Conservation (phyloP, 2,888 invertebrate genomes). For the Lasioglossum calceatum region DNA sequence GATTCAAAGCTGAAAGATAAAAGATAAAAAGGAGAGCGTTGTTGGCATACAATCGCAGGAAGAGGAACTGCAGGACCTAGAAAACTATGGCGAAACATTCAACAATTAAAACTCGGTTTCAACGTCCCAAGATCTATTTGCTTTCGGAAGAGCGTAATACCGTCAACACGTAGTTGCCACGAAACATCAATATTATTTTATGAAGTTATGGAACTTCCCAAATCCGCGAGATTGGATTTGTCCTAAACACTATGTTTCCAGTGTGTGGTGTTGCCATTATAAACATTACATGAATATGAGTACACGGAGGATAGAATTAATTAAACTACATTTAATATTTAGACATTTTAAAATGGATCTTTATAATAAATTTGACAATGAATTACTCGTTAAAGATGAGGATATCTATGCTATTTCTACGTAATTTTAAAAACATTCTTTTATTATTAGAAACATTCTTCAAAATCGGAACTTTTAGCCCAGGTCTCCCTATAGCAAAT, state of each 20-base stretch:
- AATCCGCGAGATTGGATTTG: constrained; percentile 28
- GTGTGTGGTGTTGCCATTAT: neutral
- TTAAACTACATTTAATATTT: neutral
- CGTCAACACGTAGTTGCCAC: constrained; percentile 7
- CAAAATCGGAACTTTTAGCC: too few relatives aligned
- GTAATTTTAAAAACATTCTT: too few relatives aligned
- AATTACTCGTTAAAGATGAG: too few relatives aligned
- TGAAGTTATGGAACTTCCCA: constrained; percentile 32
- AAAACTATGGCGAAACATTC: constrained; percentile 22
- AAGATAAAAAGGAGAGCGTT: neutral
- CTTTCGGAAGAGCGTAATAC: constrained; percentile 33
- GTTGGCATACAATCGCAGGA: neutral
- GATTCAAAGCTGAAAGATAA: neutral
- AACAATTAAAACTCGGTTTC: constrained; percentile 31
- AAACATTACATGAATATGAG: neutral
- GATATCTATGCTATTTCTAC: too few relatives aligned
- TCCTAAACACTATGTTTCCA: constrained; percentile 10
- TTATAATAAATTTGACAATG: too few relatives aligned
- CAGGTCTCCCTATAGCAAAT: too few relatives aligned
- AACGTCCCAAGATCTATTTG: constrained; percentile 48
- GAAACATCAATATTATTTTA: constrained; percentile 56
- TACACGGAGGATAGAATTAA: neutral
- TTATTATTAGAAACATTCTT: too few relatives aligned
- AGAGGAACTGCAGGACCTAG: constrained; percentile 20
- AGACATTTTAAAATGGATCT: too few relatives aligned